Evolutionary conservation across 2,888 invertebrate genomes (phyloP), one percentile per base, ranked within the genome.

Genomic region (Ormyrus nitidulus): DNA sequence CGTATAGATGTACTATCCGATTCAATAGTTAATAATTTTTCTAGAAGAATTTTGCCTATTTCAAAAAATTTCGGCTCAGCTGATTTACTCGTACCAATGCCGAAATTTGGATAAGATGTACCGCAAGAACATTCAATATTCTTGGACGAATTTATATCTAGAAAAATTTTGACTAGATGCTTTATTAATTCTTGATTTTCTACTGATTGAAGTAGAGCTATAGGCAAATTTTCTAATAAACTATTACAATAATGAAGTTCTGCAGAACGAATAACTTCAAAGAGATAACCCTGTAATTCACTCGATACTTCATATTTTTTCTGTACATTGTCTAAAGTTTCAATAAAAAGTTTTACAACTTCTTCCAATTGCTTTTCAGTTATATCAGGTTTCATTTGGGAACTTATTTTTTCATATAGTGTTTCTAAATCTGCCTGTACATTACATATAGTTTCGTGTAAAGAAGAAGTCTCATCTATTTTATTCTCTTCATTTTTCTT

Each of bases 111-210:
- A 51, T 93, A 87, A 0, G 94, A 93, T 86, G 92, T 93, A 8
- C 93, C 92, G 85, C 95, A 95, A 76, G 91, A 90, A 85, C 94
- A 94, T 64, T 92, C 92, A 89, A 85, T 84, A 86, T 91, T 85
- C 49, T 89, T 91, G 68, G 91, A 91, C 72, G 90, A 86, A 89
- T 93, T 93, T 0, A 93, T 91, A 75, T 92, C 92, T 85, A 93
- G 90, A 87, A 94, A 94, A 0, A 93, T 92, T 78, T 92, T 92
- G 5, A 92, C 91, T 83, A 87, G 80, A 78, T 89, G 86, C 19
- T 86, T 83, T 5, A 86, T 51, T 46, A 89, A 79, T 9, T 69
- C 81, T 53, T 83, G 81, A 71, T 83, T 86, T n/a, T 81, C 76
- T 59, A 84, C 85, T 44, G 79, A 75, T 1, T 72, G 74, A 49